Base-by-base conservation (phyloP, 2,888 invertebrate genomes). In the Mythimna lalbum region DNA sequence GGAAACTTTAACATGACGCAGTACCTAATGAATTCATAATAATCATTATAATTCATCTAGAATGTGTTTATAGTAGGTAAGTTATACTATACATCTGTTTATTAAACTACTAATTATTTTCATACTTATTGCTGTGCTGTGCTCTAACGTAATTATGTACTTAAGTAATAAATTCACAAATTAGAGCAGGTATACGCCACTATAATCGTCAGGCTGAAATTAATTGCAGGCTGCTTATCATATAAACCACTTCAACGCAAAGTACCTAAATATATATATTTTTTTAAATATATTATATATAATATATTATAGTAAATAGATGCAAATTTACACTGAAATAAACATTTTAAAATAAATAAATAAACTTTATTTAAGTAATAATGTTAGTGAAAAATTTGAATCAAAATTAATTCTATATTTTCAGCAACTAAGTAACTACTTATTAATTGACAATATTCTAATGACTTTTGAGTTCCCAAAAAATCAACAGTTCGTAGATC, bases 151-250 rank as follows among this genome's bases (percentile, higher is more conserved):
- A 65, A 52, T 43, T 39, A 39, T 12, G 12, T 43, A n/a, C n/a
- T n/a, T n/a, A 43, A 14, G 39, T 52, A 14, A 23, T 52, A 19
- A 39, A 39, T 71, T 55, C 53, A 31, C 33, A 4, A 49, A 36
- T 9, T 23, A 14, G 5, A 21, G 65, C 23, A 21, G 12, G 14
- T 27, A 72, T 33, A 70, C 23, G 43, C 43, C 31, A 33, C 23
- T 52, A 0, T 47, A 53, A 74, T 47, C 47, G 36, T 6, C 43
- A 19, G 43, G 65, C 36, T 47, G 19, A 47, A 74, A 70, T 75
- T 27, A 47, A 75, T 36, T 75, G 19, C 43, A 53, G 9, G n/a
- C 17, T 31, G 9, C 43, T n/a, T 50, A 52, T 43, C 33, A 27
- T 33, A 33, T 7, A 47, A 47, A 47, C 7, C 36, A 36, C 33